Conservation (phyloP, 2,888 invertebrate genomes). For the Cryptocheilus praepositus region DNA sequence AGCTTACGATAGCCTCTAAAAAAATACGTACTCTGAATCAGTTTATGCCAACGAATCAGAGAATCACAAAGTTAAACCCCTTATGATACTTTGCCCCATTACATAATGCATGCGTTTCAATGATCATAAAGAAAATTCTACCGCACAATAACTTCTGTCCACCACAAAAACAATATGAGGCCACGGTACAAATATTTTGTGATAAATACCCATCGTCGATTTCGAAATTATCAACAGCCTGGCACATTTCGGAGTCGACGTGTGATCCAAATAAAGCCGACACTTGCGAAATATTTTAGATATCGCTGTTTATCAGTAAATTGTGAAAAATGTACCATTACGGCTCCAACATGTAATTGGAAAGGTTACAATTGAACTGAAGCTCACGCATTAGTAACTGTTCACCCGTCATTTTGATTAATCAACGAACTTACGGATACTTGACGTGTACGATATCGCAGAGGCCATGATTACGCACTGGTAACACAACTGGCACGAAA, state of each 20-base stretch:
- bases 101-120: neutral
- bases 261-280: neutral
- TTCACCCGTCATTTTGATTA: constrained; percentile 11
- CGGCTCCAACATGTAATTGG: neutral
- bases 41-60: neutral
- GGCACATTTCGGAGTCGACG: neutral
- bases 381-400: too few species aligned
- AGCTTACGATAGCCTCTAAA: too few species aligned
- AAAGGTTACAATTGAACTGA: neutral
- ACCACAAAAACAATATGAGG: too few species aligned
- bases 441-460: constrained; percentile 42
- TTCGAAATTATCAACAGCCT: constrained; percentile 6
- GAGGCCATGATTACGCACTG: constrained; percentile 62
- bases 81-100: neutral
- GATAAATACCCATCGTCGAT: neutral
- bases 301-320: neutral
- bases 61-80: neutral
- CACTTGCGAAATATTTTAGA: neutral
- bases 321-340: too few species aligned
- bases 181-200: neutral
- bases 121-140: neutral
- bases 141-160: neutral
- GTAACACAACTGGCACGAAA: constrained; percentile 46
- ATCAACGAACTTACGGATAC: constrained; percentile 54
- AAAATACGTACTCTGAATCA: too few species aligned